Conservation (phyloP, 1,140 invertebrate genomes). For the Magallana ariakensis region DNA sequence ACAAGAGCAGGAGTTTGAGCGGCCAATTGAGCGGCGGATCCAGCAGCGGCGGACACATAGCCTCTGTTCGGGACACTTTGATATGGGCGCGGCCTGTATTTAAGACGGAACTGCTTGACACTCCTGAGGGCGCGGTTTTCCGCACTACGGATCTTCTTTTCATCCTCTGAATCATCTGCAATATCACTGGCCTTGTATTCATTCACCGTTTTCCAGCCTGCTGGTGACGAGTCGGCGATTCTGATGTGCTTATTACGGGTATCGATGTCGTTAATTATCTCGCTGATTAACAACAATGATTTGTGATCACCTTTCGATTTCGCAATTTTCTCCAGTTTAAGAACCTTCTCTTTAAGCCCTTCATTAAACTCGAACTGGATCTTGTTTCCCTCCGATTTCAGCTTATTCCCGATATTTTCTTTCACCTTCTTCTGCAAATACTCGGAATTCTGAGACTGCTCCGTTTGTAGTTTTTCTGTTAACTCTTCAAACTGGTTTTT, state of each 20-base stretch:
- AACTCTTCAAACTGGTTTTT: slow-evolving; percentile 6
- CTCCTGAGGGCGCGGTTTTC: not conserved
- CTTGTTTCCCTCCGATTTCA: not conserved
- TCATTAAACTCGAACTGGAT: slow-evolving; percentile 32
- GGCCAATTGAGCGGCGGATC: no score
- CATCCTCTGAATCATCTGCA: slow-evolving; percentile 47
- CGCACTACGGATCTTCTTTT: not conserved
- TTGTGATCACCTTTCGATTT: not conserved
- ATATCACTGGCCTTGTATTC: slow-evolving; percentile 41
- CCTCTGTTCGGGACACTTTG: not conserved
- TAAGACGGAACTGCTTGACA: not conserved
- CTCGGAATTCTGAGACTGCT: not conserved
- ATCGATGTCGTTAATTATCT: not conserved
- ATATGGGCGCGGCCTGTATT: not conserved
- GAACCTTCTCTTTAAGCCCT: not conserved
- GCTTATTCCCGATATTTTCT: not conserved
- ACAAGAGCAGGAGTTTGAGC: not conserved
- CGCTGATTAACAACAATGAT: not conserved
- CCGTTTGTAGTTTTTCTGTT: not conserved
- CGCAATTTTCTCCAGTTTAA: not conserved
- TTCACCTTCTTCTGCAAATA: slow-evolving; percentile 17
- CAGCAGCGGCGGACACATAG: slow-evolving; percentile 17
- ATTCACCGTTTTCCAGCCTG: slow-evolving; percentile 38
- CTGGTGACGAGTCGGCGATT: slow-evolving; percentile 43
- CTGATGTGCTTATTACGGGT: slow-evolving; percentile 41